These are phyloP conservation scores for Cinara cedri DNA, from an alignment of 2,888 invertebrate species.

Conservation along the genomic window DNA sequence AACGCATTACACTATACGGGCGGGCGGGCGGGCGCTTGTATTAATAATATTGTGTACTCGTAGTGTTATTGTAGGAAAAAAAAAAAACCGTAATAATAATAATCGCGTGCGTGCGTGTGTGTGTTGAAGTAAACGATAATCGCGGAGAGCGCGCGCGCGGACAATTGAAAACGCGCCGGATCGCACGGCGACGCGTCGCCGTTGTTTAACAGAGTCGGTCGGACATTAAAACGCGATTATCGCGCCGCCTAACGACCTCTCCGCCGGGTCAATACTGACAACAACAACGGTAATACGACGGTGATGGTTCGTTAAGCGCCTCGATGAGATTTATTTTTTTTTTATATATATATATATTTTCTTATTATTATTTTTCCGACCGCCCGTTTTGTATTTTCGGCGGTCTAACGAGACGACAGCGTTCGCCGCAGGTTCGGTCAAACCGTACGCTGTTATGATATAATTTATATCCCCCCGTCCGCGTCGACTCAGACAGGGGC, in stretches of 20 bases:
- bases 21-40: constrained; percentile 11
- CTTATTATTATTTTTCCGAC: too few species aligned
- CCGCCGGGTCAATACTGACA: background rate
- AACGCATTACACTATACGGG: constrained; percentile 36
- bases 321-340: too few species aligned
- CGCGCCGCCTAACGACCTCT: background rate
- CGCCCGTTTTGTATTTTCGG: background rate
- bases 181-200: background rate
- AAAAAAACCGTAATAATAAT: background rate
- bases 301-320: too few species aligned
- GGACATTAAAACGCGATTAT: constrained; percentile 40
- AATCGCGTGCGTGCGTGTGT: background rate
- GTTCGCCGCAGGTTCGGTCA: too few species aligned
- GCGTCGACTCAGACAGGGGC: too few species aligned
- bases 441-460: too few species aligned
- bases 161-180: constrained; percentile 21
- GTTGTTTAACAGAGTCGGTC: too few species aligned
- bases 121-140: too few species aligned
- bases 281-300: too few species aligned
- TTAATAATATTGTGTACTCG: background rate
- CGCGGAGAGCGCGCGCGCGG: background rate
- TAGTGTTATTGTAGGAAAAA: too few species aligned
- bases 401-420: background rate
- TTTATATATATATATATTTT: too few species aligned
- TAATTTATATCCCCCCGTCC: too few species aligned